Percentiles rank a stretch among this genome's conserved stretches.
Conservation (phyloP, 2,797 vertebrate genomes). For the Acanthurus leucopareius region DNA sequence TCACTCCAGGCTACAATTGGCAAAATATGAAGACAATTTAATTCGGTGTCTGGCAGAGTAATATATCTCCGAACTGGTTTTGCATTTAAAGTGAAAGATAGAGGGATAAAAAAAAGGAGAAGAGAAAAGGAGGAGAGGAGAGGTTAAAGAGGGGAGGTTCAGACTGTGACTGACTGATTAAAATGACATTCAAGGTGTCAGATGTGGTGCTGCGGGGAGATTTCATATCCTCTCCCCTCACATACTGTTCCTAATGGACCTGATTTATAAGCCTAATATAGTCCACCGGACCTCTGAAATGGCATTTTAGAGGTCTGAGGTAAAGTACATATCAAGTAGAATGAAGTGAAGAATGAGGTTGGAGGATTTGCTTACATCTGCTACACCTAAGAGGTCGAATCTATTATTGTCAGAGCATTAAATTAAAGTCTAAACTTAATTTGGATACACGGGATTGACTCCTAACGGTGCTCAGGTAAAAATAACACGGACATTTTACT, state of each 20-base stretch:
- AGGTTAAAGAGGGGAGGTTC: constrained; percentile 66
- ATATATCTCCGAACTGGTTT: constrained; percentile 63
- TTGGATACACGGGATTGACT: background rate
- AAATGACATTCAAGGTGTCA: constrained; percentile 76
- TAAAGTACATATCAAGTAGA: constrained; percentile 52
- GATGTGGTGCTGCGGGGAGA: constrained; percentile 63
- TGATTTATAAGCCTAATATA: constrained; percentile 70
- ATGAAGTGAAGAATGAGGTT: constrained; percentile 32
- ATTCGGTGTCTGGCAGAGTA: constrained; percentile 46
- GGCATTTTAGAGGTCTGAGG: constrained; percentile 57
- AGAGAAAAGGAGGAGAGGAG: constrained; percentile 47
- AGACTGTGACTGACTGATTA: constrained; percentile 72
- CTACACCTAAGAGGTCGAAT: constrained; percentile 10
- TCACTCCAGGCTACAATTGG: constrained; percentile 35
- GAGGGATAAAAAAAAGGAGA: constrained; percentile 37
- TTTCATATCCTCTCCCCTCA: constrained; percentile 67
- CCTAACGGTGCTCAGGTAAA: background rate
- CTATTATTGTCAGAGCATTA: constrained; percentile 18
- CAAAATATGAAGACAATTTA: constrained; percentile 50
- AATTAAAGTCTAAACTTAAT: constrained; percentile 21
- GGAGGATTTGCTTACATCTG: constrained; percentile 6
- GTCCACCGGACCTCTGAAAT: constrained; percentile 61
- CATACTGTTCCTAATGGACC: constrained; percentile 56
- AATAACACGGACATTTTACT: background rate
- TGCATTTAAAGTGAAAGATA: constrained; percentile 65